phyloP scores from a whole-genome alignment of 2,113 vertebrate genomes.

The Coreoperca whiteheadi region DNA sequence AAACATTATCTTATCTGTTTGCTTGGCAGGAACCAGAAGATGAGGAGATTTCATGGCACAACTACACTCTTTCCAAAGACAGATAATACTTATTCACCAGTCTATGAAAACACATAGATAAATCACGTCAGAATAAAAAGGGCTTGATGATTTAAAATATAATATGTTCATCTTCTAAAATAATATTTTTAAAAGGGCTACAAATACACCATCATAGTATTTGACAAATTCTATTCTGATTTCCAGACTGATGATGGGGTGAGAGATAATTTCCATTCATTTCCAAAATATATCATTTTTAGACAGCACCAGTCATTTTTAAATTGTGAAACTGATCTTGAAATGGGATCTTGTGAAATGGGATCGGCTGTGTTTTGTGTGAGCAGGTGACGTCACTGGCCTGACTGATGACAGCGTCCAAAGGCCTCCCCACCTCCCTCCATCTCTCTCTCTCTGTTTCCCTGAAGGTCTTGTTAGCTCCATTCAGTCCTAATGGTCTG shows the following conservation, averaged over 20 bases:
- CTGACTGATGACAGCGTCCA: conserved; percentile 60
- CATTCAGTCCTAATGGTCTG: conserved; percentile 32
- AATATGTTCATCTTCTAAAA: not conserved
- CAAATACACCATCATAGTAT: not conserved
- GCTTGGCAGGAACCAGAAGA: conserved; percentile 20
- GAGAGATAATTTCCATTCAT: not conserved
- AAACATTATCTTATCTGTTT: conserved; percentile 50
- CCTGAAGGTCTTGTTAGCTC: conserved; percentile 54
- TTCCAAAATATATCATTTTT: not conserved
- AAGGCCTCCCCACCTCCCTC: conserved; percentile 38
- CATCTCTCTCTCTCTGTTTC: conserved; percentile 5
- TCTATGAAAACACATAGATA: not conserved
- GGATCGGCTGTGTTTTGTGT: conserved; percentile 25
- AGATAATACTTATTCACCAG: not conserved
- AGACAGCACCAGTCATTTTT: not conserved
- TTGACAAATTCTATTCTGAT: not conserved
- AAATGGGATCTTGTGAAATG: conserved; percentile 2
- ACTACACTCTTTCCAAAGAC: not conserved
- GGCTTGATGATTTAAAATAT: not conserved
- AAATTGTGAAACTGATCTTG: not conserved
- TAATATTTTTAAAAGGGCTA: not conserved
- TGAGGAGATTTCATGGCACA: conserved; percentile 34
- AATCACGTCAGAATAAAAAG: not conserved
- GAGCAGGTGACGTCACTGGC: conserved; percentile 54
- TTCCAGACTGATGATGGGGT: not conserved